Evolutionary conservation across 2,888 invertebrate species (phyloP), one percentile per base, ranked within the genome.

Genomic region (Drosophila paramelanica): DNA sequence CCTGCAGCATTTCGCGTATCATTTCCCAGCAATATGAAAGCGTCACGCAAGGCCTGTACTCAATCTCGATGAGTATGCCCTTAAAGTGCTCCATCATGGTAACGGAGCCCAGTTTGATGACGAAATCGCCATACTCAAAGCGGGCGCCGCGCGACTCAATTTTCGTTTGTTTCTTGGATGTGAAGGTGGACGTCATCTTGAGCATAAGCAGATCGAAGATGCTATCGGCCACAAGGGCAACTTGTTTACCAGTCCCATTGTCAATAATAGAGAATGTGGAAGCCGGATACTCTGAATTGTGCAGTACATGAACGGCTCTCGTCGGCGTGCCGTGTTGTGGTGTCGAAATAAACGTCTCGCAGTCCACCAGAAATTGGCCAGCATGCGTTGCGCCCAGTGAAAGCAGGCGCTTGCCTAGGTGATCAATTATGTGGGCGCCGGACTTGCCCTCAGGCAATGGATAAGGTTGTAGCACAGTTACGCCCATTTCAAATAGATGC

Each of bases 251-350:
- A 11, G 95, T 95, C 0, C 97, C 97, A 52, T 96, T 96, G 86
- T 98, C 98, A 7, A 98, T 93, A 31, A 98, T 95, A 8, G 98
- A 96, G 93, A 98, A 98, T 3, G 98, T 97, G 0, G 98, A 97
- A 0, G 98, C 98, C 0, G 98, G 98, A 90, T 98, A 97, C 91
- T 99, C 98, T 0, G 97, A 98, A 92, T 98, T 97, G 93, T 98
- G 98, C 8, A 99, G 93, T n/a, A 98, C 96, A 92, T 98, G 97
- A 0, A 98, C 96, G 0, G 96, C 96, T 86, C 96, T 95, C 67
- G 96, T 95, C 49, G 95, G 94, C 1, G 79, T 38, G 5, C 96
- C 97, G 67, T 90, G 91, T 5, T 89, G 89, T 1, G 96, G 95
- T 46, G 95, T 95, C 0, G 97, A 96, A 42, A 95, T 95, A 90